Evolutionary conservation across 2,888 invertebrate genomes (phyloP).

Genomic region (Leucozona laternaria): DNA sequence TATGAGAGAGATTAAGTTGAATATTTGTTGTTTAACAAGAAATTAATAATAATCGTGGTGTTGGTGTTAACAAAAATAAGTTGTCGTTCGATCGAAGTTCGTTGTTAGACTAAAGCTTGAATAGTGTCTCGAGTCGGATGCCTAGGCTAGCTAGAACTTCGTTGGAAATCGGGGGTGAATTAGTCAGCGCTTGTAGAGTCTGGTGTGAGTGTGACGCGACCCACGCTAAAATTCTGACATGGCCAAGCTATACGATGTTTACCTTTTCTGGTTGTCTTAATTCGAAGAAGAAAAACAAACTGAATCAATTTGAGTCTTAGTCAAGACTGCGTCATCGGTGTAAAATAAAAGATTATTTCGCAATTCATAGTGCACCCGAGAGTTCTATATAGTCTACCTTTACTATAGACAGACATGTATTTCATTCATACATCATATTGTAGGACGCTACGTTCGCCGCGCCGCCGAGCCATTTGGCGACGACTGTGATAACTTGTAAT

Average conservation of each 20-base stretch:
- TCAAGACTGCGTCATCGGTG: slow-evolving; percentile 67
- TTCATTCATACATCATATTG: slow-evolving; percentile 61
- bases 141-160: slow-evolving; percentile 36
- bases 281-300: slow-evolving; percentile 40
- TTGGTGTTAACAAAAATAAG: slow-evolving; percentile 30
- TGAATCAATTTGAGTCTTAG: slow-evolving; percentile 30
- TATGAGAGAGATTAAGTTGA: slow-evolving; percentile 26
- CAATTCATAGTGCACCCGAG: slow-evolving; percentile 22
- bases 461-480: slow-evolving; percentile 45
- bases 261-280: slow-evolving; percentile 70
- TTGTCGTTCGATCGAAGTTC: slow-evolving; percentile 73
- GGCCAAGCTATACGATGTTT: slow-evolving; percentile 61
- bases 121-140: slow-evolving; percentile 5
- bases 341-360: slow-evolving; percentile 60
- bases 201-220: slow-evolving; percentile 49
- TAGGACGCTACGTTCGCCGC: no score
- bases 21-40: not conserved
- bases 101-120: slow-evolving; percentile 65
- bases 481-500: slow-evolving; percentile 52
- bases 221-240: slow-evolving; percentile 56
- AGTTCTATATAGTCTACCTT: slow-evolving; percentile 7
- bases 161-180: slow-evolving; percentile 67
- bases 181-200: slow-evolving; percentile 54
- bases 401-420: not conserved
- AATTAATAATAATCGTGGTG: not conserved